Evolutionary conservation across 1,140 invertebrate genomes (phyloP), one percentile per base, ranked within the genome.

Genomic region (Papilio glaucus): DNA sequence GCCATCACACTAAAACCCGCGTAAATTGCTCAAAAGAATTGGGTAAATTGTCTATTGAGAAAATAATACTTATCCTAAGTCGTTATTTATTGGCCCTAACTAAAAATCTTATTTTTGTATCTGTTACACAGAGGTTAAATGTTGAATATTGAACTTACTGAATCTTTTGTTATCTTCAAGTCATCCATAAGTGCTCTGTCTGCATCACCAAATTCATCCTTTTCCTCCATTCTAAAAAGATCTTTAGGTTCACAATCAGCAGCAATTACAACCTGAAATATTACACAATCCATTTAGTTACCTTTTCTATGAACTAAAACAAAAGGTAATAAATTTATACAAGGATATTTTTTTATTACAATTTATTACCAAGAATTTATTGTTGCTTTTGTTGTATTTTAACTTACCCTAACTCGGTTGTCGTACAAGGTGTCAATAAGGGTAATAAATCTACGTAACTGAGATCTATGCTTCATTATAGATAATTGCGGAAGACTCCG

Each of bases 401-500:
- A 80, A 85, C 94, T 91, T 78, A 95, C 94, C 80, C 95, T 89
- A 71, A 98, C 97, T 94, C 96, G 96, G 83, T 98, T 97, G 89
- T 99, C 99, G 92, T 99, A 99, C 0, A 99, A 94, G 0, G 98
- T 99, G 87, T 99, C 99, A 82, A 99, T 98, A 0, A 99, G 93
- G 4, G 98, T 99, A 72, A 99, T 99, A 90, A 99, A 99, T 80
- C 99, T 94, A 85, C 98, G 95, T 63, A 98, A 96, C 93, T 98
- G 97, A 15, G 97, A 97, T 85, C 97, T 96, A 33, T 95, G 92
- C 79, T 95, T 94, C 15, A 96, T 90, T 82, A 96, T 97, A 78
- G 88, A 91, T 41, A 99, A 90, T 85, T 96, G 95, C 21, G 98
- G 98, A 53, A 99, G 94, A 92, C 99, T 95, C 80, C 98, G 94